phyloP scores from a whole-genome alignment of 2,888 invertebrate species.

The Himalopsyche anomala region DNA sequence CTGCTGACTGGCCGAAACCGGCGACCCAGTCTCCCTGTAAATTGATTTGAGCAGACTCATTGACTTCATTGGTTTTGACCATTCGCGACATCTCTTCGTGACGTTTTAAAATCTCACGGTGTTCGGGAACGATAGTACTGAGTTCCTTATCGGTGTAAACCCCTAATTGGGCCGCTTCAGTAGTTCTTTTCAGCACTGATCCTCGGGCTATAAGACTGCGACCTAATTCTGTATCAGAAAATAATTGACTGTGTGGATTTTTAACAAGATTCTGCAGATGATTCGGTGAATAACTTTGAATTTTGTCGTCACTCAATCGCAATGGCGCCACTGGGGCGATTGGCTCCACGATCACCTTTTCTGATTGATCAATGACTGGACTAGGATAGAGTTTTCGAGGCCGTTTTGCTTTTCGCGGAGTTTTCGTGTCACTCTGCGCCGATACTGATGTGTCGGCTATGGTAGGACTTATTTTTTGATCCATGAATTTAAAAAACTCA shows the following conservation, averaged over 20 bases:
- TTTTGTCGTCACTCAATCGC: conserved; percentile 44
- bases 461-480: not conserved
- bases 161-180: not conserved
- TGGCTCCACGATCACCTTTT: conserved; percentile 55
- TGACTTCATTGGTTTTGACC: not conserved
- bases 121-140: conserved; percentile 19
- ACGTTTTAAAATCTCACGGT: conserved; percentile 28
- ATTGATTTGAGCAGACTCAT: not conserved
- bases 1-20: not conserved
- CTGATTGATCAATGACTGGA: not conserved
- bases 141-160: conserved; percentile 10
- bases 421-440: conserved; percentile 37
- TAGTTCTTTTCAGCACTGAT: conserved; percentile 12
- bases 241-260: not conserved
- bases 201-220: conserved; percentile 6
- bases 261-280: not conserved
- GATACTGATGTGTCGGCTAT: not conserved
- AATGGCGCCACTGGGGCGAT: conserved; percentile 41
- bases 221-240: conserved; percentile 10
- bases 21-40: not conserved
- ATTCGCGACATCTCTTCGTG: conserved; percentile 47
- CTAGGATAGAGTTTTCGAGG: conserved; percentile 57
- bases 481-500: conserved; percentile 63
- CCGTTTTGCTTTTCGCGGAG: conserved; percentile 58
- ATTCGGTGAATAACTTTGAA: conserved; percentile 8